Conservation (phyloP, 2,113 vertebrate genomes). For the Sander vitreus region DNA sequence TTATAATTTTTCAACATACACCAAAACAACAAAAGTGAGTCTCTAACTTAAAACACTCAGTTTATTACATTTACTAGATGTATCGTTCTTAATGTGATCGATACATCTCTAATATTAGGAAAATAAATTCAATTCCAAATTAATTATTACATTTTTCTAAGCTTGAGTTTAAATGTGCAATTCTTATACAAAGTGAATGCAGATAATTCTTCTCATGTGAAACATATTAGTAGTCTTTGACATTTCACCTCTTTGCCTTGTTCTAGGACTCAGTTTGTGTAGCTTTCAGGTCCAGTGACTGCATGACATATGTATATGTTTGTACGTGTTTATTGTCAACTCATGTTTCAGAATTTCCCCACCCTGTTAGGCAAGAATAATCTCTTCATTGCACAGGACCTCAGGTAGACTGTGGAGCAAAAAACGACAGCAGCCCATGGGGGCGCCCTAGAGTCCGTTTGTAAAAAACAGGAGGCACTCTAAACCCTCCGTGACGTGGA, state of each 20-base stretch:
- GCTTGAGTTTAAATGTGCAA: conserved; percentile 56
- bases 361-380: conserved; percentile 17
- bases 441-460: conserved; percentile 11
- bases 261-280: not conserved
- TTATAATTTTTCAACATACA: conserved; percentile 55
- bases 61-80: conserved; percentile 26
- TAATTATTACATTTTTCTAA: conserved; percentile 40
- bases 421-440: conserved; percentile 15
- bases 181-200: conserved; percentile 55
- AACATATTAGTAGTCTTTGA: conserved; percentile 9
- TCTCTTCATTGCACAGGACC: conserved; percentile 49
- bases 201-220: conserved; percentile 57
- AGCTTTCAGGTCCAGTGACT: conserved; percentile 30
- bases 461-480: conserved; percentile 42
- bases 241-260: conserved; percentile 9
- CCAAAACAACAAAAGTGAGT: conserved; percentile 45
- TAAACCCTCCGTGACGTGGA: conserved; percentile 35
- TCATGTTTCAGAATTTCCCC: not conserved
- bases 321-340: conserved; percentile 18
- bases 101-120: conserved; percentile 41
- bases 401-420: conserved; percentile 10
- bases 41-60: conserved; percentile 38
- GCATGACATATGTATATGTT: conserved; percentile 10
- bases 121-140: conserved; percentile 57
- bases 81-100: conserved; percentile 2